Conservation (phyloP, 2,888 invertebrate species). For the Eugnorisma glareosa region DNA sequence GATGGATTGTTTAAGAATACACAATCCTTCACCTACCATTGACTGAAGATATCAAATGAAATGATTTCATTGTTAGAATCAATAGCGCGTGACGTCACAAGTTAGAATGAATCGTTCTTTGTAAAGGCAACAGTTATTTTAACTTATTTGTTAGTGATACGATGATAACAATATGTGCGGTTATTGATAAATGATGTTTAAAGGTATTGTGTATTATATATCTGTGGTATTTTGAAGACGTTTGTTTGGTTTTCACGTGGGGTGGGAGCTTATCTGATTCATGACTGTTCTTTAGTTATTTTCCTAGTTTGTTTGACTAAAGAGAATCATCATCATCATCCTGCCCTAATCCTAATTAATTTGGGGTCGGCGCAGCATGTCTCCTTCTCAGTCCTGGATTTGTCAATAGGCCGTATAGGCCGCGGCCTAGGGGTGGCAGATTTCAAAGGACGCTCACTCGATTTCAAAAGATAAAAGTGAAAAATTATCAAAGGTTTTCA, state of each 20-base stretch:
- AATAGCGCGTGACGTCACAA: slow-evolving; percentile 47
- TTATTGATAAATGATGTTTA: slow-evolving; percentile 51
- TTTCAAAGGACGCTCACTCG: too few relatives aligned
- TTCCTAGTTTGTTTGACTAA: background rate
- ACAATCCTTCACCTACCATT: slow-evolving; percentile 60
- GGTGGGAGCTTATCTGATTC: slow-evolving; percentile 26
- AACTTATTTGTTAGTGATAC: slow-evolving; percentile 56
- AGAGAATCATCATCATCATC: too few relatives aligned
- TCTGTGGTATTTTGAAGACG: too few relatives aligned
- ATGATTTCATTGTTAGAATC: slow-evolving; percentile 59
- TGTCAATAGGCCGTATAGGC: too few relatives aligned
- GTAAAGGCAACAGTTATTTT: slow-evolving; percentile 49
- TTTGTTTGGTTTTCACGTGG: slow-evolving; percentile 43
- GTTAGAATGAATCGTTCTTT: slow-evolving; percentile 32
- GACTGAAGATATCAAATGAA: slow-evolving; percentile 48
- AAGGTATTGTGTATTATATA: slow-evolving; percentile 41
- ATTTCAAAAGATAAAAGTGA: too few relatives aligned
- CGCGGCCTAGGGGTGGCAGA: too few relatives aligned
- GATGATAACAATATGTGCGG: slow-evolving; percentile 38
- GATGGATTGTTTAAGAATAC: slow-evolving; percentile 4
- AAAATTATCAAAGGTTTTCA: too few relatives aligned
- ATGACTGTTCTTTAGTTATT: background rate
- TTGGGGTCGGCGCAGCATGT: too few relatives aligned
- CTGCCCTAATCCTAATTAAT: too few relatives aligned
- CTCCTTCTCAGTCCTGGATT: too few relatives aligned